Conservation (phyloP, 2,888 invertebrate species). For the Spisula solida region DNA sequence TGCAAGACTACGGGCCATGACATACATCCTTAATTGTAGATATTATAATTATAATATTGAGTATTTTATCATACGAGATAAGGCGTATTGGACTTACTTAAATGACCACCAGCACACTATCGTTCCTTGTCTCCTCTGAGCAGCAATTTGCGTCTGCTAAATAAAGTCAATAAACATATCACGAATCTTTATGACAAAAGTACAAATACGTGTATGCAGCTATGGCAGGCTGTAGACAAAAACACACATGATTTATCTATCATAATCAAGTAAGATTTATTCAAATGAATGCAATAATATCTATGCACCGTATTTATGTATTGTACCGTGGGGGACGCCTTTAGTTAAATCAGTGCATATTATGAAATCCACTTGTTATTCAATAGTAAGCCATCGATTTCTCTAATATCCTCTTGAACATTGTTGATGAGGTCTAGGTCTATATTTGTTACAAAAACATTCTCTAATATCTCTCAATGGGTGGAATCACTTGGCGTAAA, state of each 20-base stretch:
- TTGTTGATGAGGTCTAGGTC: neutral
- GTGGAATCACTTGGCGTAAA: neutral
- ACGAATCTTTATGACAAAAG: neutral
- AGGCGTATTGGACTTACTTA: too few species aligned
- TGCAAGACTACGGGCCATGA: too few species aligned
- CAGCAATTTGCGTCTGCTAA: neutral
- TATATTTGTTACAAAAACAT: neutral
- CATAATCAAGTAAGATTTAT: neutral
- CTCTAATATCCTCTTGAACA: conserved; percentile 5
- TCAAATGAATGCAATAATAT: neutral
- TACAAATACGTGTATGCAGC: neutral
- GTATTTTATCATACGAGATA: too few species aligned
- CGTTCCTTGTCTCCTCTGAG: too few species aligned
- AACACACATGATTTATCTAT: neutral
- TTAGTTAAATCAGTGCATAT: neutral
- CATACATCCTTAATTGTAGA: too few species aligned
- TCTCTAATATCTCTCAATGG: neutral
- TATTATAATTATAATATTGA: too few species aligned
- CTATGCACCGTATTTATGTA: neutral
- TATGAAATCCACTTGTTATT: neutral
- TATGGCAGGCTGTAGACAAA: neutral
- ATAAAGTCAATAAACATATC: neutral
- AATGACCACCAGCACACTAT: too few species aligned
- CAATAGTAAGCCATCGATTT: neutral
- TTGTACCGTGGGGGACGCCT: neutral